Conservation (phyloP, 2,797 vertebrate species). For the Onychomys torridus region DNA sequence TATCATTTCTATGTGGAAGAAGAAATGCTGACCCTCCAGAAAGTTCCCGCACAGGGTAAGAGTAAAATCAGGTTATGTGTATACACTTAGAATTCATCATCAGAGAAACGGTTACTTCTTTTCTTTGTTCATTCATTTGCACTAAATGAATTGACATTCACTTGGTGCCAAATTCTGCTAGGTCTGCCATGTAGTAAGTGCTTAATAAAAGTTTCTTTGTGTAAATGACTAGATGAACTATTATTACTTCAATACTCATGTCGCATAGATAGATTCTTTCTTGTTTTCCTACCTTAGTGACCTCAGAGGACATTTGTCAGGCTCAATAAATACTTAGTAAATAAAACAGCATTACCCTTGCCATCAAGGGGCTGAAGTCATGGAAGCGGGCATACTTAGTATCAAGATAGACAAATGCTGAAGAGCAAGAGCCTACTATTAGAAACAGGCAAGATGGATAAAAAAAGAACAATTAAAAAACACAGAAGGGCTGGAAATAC, state of each 20-base stretch:
- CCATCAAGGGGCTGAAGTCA: background rate
- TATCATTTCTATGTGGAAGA: slow-evolving; percentile 52
- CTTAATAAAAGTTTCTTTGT: slow-evolving; percentile 46
- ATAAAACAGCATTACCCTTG: slow-evolving; percentile 31
- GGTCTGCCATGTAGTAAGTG: background rate
- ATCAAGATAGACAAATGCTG: slow-evolving; percentile 1
- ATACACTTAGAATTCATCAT: slow-evolving; percentile 59
- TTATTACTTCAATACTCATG: background rate
- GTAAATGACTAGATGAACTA: slow-evolving; percentile 37
- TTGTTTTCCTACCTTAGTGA: slow-evolving; percentile 39
- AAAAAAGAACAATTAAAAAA: background rate
- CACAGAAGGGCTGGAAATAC: background rate
- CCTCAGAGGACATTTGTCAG: slow-evolving; percentile 34
- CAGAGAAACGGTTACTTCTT: background rate
- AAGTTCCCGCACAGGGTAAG: slow-evolving; percentile 44
- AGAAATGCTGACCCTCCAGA: slow-evolving; percentile 7
- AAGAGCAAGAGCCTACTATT: background rate
- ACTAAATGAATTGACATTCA: background rate
- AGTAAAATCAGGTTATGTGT: slow-evolving; percentile 16
- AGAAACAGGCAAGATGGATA: slow-evolving; percentile 8
- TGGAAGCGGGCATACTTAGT: slow-evolving; percentile 3
- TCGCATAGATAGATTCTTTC: slow-evolving; percentile 11
- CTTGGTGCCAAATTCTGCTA: slow-evolving; percentile 19
- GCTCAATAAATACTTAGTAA: background rate
- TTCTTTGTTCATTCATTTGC: slow-evolving; percentile 42